These are phyloP conservation scores for Staurois parvus DNA, from an alignment of 2,797 vertebrate species.

Conservation along the genomic window DNA sequence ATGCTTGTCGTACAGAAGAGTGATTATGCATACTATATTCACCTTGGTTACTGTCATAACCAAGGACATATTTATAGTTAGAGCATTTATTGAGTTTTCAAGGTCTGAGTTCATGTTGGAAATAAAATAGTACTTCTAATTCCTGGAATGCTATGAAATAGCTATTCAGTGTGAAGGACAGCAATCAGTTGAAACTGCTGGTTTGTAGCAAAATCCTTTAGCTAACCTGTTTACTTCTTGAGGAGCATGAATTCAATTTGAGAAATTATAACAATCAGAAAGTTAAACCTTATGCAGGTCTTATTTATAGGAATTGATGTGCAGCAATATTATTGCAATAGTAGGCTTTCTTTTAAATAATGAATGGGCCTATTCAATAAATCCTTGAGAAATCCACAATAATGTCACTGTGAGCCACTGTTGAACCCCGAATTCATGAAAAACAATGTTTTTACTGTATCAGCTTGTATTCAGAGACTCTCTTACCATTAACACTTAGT, in stretches of 20 bases:
- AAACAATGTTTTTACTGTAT: too few species aligned
- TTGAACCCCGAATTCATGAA: too few species aligned
- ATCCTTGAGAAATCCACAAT: too few species aligned
- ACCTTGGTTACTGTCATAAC: background rate
- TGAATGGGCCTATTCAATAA: background rate
- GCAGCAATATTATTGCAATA: background rate
- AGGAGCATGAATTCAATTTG: background rate
- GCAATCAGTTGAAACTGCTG: background rate
- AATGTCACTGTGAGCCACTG: too few species aligned
- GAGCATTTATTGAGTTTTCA: slow-evolving; percentile 1
- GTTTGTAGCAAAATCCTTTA: background rate
- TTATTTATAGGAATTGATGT: background rate
- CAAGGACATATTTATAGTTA: slow-evolving; percentile 4
- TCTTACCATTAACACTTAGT: too few species aligned
- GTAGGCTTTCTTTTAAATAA: background rate
- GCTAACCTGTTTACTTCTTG: background rate
- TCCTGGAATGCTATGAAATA: background rate
- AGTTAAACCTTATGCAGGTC: background rate
- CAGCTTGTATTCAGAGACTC: too few species aligned
- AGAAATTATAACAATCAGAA: background rate
- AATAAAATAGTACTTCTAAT: background rate
- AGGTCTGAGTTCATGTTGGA: background rate
- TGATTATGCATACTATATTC: background rate
- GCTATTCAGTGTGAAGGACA: background rate
- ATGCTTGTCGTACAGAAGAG: background rate